Conservation (phyloP, 2,113 vertebrate species). For the Forbesichthys agassizii region DNA sequence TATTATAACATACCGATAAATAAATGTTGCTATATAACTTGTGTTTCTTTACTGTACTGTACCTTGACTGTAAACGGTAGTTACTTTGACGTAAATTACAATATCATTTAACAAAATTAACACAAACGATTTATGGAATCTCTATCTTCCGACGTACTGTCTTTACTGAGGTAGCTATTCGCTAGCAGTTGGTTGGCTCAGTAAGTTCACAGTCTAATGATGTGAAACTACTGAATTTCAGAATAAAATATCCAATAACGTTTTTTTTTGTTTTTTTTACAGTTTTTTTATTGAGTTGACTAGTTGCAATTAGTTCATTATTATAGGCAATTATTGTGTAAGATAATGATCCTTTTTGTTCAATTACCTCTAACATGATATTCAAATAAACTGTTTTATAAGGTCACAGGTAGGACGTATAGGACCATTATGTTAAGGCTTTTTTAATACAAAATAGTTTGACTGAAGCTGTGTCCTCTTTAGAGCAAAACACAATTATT, state of each 20-base stretch:
- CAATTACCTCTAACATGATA: constrained; percentile 13
- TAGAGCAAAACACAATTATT: neutral
- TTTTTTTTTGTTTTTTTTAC: neutral
- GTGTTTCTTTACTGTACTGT: neutral
- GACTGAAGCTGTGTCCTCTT: constrained; percentile 4
- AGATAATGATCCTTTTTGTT: constrained; percentile 14
- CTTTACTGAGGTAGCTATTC: neutral
- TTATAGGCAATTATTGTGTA: constrained; percentile 30
- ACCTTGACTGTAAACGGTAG: constrained; percentile 1
- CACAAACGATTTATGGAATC: neutral
- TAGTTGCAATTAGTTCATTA: constrained; percentile 21
- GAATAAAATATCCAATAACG: constrained; percentile 13
- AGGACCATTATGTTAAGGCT: constrained; percentile 52
- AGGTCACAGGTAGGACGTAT: constrained; percentile 3
- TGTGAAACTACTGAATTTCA: constrained; percentile 3
- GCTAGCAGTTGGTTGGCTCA: too few species aligned
- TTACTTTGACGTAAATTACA: neutral
- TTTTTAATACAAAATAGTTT: constrained; percentile 24
- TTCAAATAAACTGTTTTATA: constrained; percentile 28
- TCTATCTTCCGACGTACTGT: neutral
- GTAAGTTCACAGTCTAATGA: neutral
- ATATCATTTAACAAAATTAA: neutral
- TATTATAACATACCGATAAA: constrained; percentile 13
- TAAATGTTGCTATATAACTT: neutral
- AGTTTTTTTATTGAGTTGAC: too few species aligned